Conservation (phyloP, 1,140 invertebrate species). For the Aphaenogaster rudis region DNA sequence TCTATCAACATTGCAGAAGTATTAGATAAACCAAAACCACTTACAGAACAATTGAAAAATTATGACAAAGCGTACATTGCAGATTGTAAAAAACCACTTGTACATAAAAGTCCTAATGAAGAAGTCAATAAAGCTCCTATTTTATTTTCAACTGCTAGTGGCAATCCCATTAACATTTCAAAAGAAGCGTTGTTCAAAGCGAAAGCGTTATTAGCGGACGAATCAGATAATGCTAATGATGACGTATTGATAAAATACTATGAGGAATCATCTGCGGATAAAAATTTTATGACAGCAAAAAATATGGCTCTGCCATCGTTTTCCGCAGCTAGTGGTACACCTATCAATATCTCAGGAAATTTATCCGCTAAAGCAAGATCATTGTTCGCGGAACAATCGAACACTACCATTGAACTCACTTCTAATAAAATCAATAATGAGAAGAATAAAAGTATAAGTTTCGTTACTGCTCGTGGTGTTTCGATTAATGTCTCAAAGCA, state of each 20-base stretch:
- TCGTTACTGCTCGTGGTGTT: constrained; percentile 13
- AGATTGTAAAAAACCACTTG: background rate
- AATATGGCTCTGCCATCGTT: background rate
- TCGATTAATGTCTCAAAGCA: constrained; percentile 53
- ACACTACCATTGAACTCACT: background rate
- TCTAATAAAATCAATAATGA: constrained; percentile 14
- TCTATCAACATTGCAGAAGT: background rate
- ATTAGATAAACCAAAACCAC: background rate
- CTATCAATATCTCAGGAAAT: constrained; percentile 49
- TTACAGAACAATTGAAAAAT: background rate
- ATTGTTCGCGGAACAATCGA: constrained; percentile 34
- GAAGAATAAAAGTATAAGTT: constrained; percentile 32
- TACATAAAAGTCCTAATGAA: constrained; percentile 4
- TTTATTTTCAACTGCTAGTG: constrained; percentile 77
- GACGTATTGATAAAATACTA: constrained; percentile 3
- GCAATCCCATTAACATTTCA: constrained; percentile 61
- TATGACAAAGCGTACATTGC: background rate
- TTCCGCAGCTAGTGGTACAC: constrained; percentile 77
- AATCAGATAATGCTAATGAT: background rate
- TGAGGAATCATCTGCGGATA: background rate
- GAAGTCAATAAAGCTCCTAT: background rate
- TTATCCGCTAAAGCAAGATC: constrained; percentile 62
- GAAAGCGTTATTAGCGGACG: constrained; percentile 48
- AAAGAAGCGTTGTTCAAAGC: constrained; percentile 60
- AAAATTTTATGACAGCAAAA: background rate